These are phyloP conservation scores for Potamarius usumacintae DNA, from an alignment of 2,113 vertebrate genomes.

Conservation along the genomic window DNA sequence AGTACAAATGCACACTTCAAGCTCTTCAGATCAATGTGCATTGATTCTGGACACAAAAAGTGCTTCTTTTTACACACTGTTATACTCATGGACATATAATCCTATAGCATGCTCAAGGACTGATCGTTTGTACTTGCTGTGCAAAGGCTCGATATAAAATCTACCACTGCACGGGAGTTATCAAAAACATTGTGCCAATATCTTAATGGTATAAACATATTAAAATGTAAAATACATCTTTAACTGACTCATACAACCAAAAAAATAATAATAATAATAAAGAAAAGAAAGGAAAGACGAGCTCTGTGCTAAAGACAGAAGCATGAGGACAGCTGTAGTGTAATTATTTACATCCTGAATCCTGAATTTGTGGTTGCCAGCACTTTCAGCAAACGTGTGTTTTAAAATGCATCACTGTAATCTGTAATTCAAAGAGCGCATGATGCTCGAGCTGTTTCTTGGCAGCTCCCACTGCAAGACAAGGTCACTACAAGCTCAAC, in stretches of 20 bases:
- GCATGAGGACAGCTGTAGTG: conserved; percentile 23
- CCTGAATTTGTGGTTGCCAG: conserved; percentile 22
- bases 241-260: neutral
- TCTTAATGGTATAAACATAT: neutral
- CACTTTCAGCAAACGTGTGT: conserved; percentile 30
- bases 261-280: neutral
- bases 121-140: neutral
- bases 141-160: neutral
- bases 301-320: neutral
- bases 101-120: neutral
- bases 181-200: neutral
- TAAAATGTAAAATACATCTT: neutral
- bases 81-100: no score
- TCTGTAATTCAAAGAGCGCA: conserved; percentile 52
- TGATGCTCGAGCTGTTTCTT: conserved; percentile 37
- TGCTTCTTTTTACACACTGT: neutral
- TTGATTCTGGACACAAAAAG: neutral
- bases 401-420: conserved; percentile 59
- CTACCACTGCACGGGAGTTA: neutral
- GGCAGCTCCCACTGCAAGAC: conserved; percentile 40
- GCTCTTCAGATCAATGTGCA: neutral
- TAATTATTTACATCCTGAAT: conserved; percentile 43
- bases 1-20: neutral
- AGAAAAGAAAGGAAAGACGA: neutral
- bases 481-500: conserved; percentile 42